Conservation (phyloP, 2,888 invertebrate genomes). For the Agonopterix arenella region DNA sequence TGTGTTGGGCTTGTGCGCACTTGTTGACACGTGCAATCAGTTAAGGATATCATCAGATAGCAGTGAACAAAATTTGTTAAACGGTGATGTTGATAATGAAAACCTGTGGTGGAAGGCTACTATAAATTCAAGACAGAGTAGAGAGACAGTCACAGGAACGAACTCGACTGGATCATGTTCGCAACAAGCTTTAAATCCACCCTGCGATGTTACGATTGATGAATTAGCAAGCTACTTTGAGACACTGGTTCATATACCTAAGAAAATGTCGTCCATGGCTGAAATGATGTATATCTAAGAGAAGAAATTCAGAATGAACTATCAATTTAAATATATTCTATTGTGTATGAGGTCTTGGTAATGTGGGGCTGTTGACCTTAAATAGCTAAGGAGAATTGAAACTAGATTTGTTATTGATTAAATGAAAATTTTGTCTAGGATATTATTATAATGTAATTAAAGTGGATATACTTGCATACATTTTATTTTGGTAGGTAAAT, state of each 20-base stretch:
- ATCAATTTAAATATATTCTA: no score
- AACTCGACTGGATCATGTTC: conserved; percentile 80
- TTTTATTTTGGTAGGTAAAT: no score
- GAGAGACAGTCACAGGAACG: conserved; percentile 33
- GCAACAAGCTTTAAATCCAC: conserved; percentile 84
- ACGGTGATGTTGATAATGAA: conserved; percentile 25
- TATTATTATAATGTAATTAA: no score
- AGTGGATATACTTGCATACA: no score
- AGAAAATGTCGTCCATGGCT: conserved; percentile 98
- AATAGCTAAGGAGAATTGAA: no score
- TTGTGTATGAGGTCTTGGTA: no score
- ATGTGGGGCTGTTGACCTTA: no score
- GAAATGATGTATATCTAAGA: conserved; percentile 97
- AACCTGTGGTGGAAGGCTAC: conserved; percentile 54
- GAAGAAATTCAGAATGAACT: background rate
- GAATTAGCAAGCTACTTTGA: conserved; percentile 97
- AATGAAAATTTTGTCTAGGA: no score
- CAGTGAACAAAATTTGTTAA: conserved; percentile 20
- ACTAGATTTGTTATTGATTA: no score
- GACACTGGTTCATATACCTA: conserved; percentile 96
- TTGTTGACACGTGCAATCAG: conserved; percentile 65
- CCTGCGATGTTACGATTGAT: conserved; percentile 93
- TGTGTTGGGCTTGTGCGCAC: conserved; percentile 48
- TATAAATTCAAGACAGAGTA: conserved; percentile 25
- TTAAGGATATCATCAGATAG: conserved; percentile 50